phyloP scores from a whole-genome alignment of 2,113 vertebrate species.

The Anguilla rostrata region DNA sequence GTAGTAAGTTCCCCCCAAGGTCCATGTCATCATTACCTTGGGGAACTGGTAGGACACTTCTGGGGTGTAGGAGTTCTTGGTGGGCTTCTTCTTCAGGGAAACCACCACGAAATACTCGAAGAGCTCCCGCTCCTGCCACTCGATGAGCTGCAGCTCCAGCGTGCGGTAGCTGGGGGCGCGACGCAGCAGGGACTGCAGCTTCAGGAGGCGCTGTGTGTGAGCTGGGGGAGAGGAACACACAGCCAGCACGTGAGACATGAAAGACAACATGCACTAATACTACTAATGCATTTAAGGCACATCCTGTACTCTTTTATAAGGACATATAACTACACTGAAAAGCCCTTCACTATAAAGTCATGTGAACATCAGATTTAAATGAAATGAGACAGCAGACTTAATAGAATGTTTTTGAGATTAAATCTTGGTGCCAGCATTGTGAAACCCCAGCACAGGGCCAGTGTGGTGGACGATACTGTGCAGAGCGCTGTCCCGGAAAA shows the following conservation, averaged over 20 bases:
- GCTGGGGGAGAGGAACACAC: conserved; percentile 61
- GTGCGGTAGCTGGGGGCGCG: conserved; percentile 94
- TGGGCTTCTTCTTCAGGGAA: conserved; percentile 93
- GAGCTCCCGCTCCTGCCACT: conserved; percentile 97
- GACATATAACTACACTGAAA: background rate
- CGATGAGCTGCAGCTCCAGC: conserved; percentile 93
- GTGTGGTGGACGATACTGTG: too few species aligned
- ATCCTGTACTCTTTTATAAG: too few species aligned
- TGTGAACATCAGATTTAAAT: too few species aligned
- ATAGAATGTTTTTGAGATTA: too few species aligned
- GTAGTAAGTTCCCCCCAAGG: background rate
- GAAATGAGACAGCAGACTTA: too few species aligned
- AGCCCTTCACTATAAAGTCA: too few species aligned
- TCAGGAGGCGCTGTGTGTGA: conserved; percentile 91
- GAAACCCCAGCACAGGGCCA: too few species aligned
- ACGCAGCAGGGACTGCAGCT: conserved; percentile 92
- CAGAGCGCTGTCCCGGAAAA: background rate
- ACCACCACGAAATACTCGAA: conserved; percentile 98
- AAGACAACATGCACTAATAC: background rate
- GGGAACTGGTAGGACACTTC: conserved; percentile 98
- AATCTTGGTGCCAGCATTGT: too few species aligned
- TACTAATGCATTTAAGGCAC: background rate
- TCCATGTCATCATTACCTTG: conserved; percentile 76
- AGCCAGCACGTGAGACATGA: conserved; percentile 5
- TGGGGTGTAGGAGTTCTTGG: conserved; percentile 88